phyloP scores from a whole-genome alignment of 2,888 invertebrate genomes.

The Chouioia cunea region DNA sequence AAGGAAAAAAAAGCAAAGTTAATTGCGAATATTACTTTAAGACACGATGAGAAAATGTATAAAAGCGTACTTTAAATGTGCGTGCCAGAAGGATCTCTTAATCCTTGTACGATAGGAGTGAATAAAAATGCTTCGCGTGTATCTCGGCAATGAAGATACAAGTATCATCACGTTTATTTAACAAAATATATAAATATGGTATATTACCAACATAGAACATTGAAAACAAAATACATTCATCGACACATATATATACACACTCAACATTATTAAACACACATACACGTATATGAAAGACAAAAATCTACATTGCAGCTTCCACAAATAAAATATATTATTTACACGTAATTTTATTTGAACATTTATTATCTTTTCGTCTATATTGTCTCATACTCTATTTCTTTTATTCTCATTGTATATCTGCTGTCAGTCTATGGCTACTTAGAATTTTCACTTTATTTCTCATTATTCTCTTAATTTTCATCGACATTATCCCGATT shows the following conservation, averaged over 20 bases:
- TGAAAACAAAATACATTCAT: slow-evolving; percentile 50
- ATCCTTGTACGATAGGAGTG: slow-evolving; percentile 11
- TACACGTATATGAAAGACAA: slow-evolving; percentile 45
- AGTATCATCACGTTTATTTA: slow-evolving; percentile 12
- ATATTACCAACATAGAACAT: slow-evolving; percentile 48
- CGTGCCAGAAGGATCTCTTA: slow-evolving; percentile 19
- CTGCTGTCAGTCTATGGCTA: slow-evolving; percentile 42
- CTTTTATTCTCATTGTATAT: slow-evolving; percentile 38
- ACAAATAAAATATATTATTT: slow-evolving; percentile 33
- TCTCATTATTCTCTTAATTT: slow-evolving; percentile 34
- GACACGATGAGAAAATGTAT: slow-evolving; percentile 12
- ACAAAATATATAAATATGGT: slow-evolving; percentile 44
- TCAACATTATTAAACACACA: slow-evolving; percentile 40
- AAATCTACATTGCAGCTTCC: slow-evolving; percentile 41
- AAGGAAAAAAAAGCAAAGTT: slow-evolving; percentile 14
- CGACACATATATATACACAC: slow-evolving; percentile 38
- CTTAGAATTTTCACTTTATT: slow-evolving; percentile 41
- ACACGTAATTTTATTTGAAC: slow-evolving; percentile 31
- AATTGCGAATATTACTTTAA: background rate
- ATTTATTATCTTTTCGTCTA: slow-evolving; percentile 20
- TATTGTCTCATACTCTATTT: slow-evolving; percentile 15
- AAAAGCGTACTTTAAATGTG: slow-evolving; percentile 16
- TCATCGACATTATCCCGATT: slow-evolving; percentile 31
- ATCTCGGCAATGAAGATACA: slow-evolving; percentile 1
- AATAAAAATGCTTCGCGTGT: slow-evolving; percentile 6